A percentile compares a stretch with the other conserved stretches of the same genome.
These are phyloP conservation scores for Clavelina lepadiformis DNA, from an alignment of 23 tunicate species.

Conservation along the genomic window DNA sequence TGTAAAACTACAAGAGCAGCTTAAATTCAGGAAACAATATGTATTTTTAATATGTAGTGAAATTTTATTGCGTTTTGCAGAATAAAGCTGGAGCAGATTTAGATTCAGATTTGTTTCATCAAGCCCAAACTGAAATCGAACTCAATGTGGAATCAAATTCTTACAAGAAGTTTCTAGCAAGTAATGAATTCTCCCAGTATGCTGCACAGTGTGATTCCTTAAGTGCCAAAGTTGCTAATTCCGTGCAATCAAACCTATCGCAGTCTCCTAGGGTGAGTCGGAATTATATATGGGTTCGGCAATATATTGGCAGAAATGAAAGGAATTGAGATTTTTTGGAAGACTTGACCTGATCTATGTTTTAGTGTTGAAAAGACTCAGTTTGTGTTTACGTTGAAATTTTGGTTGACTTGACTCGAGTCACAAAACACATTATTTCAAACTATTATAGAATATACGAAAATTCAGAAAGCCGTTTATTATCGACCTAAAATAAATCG, in stretches of 20 bases:
- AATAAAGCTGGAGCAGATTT: background rate
- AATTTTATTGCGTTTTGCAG: background rate
- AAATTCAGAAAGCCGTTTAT: too few relatives aligned
- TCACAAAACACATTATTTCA: too few relatives aligned
- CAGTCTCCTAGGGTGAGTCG: constrained; percentile 17
- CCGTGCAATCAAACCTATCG: background rate
- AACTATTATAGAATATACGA: too few relatives aligned
- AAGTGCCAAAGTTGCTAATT: constrained; percentile 15
- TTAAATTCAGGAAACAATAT: background rate
- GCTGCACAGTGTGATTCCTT: constrained; percentile 38
- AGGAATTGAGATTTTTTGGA: too few relatives aligned
- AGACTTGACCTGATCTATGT: too few relatives aligned
- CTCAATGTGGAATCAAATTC: constrained; percentile 47
- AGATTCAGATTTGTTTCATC: constrained; percentile 57
- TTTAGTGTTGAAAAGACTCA: too few relatives aligned
- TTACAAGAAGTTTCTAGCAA: constrained; percentile 52
- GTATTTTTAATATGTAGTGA: background rate
- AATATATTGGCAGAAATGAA: too few relatives aligned
- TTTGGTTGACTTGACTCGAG: too few relatives aligned
- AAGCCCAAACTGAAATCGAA: constrained; percentile 87
- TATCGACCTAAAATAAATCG: too few relatives aligned
- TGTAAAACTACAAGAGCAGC: background rate
- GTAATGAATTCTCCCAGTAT: constrained; percentile 52
- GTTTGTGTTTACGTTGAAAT: too few relatives aligned
- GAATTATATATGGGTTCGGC: too few relatives aligned